Percentiles rank a stretch among this genome's conserved stretches.
phyloP scores from a whole-genome alignment of 2,113 vertebrate genomes.

The Seriola quinqueradiata region DNA sequence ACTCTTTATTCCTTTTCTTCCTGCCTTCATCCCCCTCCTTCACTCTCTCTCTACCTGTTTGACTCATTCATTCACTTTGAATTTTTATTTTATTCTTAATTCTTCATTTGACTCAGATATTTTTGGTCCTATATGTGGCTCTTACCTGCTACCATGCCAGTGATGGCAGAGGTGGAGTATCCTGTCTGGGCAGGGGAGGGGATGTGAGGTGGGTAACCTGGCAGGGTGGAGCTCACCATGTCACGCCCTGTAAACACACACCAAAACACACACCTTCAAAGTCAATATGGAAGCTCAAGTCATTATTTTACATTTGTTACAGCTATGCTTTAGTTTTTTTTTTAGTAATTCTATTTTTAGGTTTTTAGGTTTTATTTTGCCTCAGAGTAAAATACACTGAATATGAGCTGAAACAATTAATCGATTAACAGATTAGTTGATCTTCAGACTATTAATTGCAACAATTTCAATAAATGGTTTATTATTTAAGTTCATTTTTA shows the following conservation, averaged over 20 bases:
- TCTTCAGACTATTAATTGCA: not conserved
- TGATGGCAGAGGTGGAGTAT: constrained; percentile 91
- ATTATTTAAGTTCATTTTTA: not conserved
- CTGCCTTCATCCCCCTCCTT: constrained; percentile 4
- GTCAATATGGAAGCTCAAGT: not conserved
- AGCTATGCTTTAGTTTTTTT: not conserved
- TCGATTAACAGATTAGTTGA: not conserved
- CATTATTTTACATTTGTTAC: not conserved
- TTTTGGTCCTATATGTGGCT: not conserved
- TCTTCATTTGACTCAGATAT: not conserved
- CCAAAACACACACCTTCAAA: constrained; percentile 17
- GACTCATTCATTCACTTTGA: not conserved
- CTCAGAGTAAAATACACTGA: not conserved
- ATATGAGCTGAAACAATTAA: not conserved
- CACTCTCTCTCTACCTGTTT: constrained; percentile 12
- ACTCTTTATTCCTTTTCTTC: constrained; percentile 24
- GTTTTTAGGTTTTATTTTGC: not conserved
- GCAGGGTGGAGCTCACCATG: constrained; percentile 92
- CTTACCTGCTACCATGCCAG: constrained; percentile 93
- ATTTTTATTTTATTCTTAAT: not conserved
- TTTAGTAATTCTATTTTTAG: too few relatives aligned
- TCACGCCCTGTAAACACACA: constrained; percentile 86
- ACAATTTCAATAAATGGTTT: not conserved
- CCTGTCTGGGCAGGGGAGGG: constrained; percentile 88
- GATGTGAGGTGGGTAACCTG: constrained; percentile 94